These are phyloP conservation scores for Adelphocoris suturalis DNA, from an alignment of 2,888 invertebrate genomes.

Conservation along the genomic window DNA sequence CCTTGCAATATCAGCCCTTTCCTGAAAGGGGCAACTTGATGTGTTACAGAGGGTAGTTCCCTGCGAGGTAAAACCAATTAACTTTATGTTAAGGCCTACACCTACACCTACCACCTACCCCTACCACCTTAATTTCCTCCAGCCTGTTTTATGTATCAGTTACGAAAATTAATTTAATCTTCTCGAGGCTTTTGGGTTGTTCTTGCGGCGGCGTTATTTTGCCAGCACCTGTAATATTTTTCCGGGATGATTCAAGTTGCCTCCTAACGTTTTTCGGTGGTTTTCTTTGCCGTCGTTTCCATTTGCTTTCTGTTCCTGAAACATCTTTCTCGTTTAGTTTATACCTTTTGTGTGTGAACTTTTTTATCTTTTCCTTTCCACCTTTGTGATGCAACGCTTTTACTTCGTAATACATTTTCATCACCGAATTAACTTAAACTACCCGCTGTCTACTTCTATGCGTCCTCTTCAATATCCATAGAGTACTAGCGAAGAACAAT, in stretches of 20 bases:
- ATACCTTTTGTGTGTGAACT: not conserved
- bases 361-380: no score
- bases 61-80: slow-evolving; percentile 30
- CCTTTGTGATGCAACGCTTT: no score
- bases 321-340: not conserved
- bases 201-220: not conserved
- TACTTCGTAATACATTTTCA: no score
- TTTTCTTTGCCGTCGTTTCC: not conserved
- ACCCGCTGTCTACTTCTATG: no score
- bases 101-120: not conserved
- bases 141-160: not conserved
- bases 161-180: slow-evolving; percentile 24
- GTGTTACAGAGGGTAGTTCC: slow-evolving; percentile 13
- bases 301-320: not conserved
- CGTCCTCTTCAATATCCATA: no score
- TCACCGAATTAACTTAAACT: no score
- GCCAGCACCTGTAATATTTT: not conserved
- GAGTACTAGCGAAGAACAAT: no score
- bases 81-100: slow-evolving; percentile 30
- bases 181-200: not conserved
- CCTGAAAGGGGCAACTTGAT: slow-evolving; percentile 27
- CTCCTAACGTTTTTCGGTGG: not conserved
- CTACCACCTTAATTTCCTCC: slow-evolving; percentile 22
- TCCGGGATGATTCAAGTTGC: not conserved
- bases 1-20: slow-evolving; percentile 24